Evolutionary conservation across 2,113 vertebrate genomes (phyloP), one percentile per base, ranked within the genome.

Genomic region (Sinosuthora webbiana): DNA sequence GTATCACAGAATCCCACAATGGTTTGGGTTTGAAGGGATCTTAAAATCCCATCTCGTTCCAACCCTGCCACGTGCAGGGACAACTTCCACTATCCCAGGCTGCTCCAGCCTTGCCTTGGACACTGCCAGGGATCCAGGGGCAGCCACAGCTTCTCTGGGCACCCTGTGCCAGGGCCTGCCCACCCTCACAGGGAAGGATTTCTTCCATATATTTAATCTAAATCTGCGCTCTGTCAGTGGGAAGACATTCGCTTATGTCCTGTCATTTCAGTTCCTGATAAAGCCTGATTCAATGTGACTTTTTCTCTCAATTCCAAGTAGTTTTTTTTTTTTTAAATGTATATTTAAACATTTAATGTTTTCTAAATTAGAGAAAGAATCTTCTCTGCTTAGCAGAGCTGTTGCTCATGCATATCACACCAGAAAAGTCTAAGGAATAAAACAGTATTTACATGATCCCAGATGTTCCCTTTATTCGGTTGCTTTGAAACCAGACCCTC

Each of bases 21-120:
- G 11, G 14, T 53, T 53, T 50, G 47, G 8, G n/a, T n/a, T 53
- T 1, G 53, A 35, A 47, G 11, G 11, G 30, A 62, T 8, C 25
- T 62, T 31, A 15, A 37, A 89, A 83, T 10, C 7, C 4, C 41
- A 30, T 13, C 19, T 5, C 16, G 4, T 68, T 0, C n/a, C 33
- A 10, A 1, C 3, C 52, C 19, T 45, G 22, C 50, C 37, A 57
- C 27, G 39, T 7, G 24, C 53, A 68, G 39, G 11, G 39, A 41
- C 55, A 22, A 1, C 25, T 69, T 0, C 55, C 47, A 62, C 41
- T 27, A 0, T 7, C 11, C 70, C 62, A 83, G 45, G 23, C 0
- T 24, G 28, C 33, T 74, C 37, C 78, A 83, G 0, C 30, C 70
- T 68, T 62, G 30, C 47, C 25, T 47, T 30, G 53, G 30, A 0